Evolutionary conservation across 1,140 invertebrate species (phyloP).

Genomic region (Armadillidium nasatum): DNA sequence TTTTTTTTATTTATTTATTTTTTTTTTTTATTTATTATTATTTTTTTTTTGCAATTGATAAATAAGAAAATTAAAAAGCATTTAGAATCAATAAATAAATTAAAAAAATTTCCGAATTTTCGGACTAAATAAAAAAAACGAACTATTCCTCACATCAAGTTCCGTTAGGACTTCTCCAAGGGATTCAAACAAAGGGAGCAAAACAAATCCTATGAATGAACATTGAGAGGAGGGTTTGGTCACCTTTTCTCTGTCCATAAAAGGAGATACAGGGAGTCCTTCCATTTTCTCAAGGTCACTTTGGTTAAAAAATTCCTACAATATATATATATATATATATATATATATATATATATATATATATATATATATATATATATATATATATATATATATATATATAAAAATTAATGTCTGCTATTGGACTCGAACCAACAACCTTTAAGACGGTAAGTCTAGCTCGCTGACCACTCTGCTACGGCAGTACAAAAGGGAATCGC

Average conservation of each 20-base stretch:
- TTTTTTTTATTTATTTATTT: too few relatives aligned
- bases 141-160: conserved; percentile 56
- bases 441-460: too few relatives aligned
- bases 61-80: too few relatives aligned
- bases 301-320: conserved; percentile 72
- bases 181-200: conserved; percentile 72
- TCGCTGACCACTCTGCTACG: too few relatives aligned
- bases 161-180: conserved; percentile 66
- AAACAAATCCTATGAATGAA: conserved; percentile 76
- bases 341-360: not conserved
- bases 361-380: conserved; percentile 17
- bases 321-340: conserved; percentile 45
- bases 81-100: too few relatives aligned
- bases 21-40: too few relatives aligned
- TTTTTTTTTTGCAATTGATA: too few relatives aligned
- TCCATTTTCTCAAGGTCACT: conserved; percentile 78
- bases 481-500: too few relatives aligned
- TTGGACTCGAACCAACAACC: too few relatives aligned
- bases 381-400: conserved; percentile 23
- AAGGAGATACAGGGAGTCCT: conserved; percentile 77
- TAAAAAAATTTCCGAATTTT: too few relatives aligned
- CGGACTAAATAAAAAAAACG: conserved; percentile 66
- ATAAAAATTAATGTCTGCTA: too few relatives aligned
- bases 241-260: conserved; percentile 86
- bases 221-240: conserved; percentile 80